Base-by-base conservation (phyloP, 2,113 vertebrate species). In the Takifugu bimaculatus region DNA sequence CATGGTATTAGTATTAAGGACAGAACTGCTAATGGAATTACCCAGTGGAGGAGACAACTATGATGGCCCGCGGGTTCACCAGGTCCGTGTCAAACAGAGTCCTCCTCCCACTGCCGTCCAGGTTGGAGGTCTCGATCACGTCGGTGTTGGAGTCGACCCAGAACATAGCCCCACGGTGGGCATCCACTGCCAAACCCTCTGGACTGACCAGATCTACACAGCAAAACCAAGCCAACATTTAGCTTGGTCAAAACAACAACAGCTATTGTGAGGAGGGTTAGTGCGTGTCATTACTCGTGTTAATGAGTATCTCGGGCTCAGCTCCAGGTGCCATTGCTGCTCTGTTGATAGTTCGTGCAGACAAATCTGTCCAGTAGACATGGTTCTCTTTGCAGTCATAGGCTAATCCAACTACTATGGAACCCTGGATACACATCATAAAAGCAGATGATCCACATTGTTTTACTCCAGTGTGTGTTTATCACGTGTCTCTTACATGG, bases 341-440 rank as follows among this genome's bases (percentile, higher is more conserved):
- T 42, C 95, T 88, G 84, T 85, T 98, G 70, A 99, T 97, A 10
- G 91, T 94, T 56, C 95, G 84, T 0, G 93, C 94, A 0, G 95
- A 94, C 39, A 98, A 90, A 6, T 99, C 97, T 0, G 96, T 98
- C 97, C 97, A 99, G 44, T 98, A 99, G 15, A 98, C 90, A 42
- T 85, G 92, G 79, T 84, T 94, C 53, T 97, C 94, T 52, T 78
- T 86, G 83, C 97, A 99, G 88, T 99, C 95, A 0, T 94, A 93
- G 81, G 94, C 95, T 0, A 99, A 89, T 0, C 95, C 96, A 12
- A 99, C 96, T 10, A 97, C 93, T 14, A 99, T 98, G 72, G 97
- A 98, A 9, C 97, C 96, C 97, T 99, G 85, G 20, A 60, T 3
- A 52, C 45, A 79, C 45, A 65, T 15, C 67, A 1, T 10, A 48